These are phyloP conservation scores for Arothron firmamentum DNA, from an alignment of 2,113 vertebrate genomes.

Conservation along the genomic window DNA sequence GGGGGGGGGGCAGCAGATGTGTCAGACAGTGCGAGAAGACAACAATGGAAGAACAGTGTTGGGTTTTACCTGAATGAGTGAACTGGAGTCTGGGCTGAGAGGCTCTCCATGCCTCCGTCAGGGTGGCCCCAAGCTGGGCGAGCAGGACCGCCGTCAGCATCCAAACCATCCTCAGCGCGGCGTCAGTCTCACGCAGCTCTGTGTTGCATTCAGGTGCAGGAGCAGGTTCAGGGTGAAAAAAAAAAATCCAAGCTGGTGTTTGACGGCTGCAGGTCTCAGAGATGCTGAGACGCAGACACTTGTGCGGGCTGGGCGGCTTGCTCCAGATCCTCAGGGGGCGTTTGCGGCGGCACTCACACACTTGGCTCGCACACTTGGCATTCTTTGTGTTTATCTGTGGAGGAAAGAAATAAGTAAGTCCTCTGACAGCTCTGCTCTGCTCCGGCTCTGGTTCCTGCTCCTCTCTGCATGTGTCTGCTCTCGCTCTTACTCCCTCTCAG, in stretches of 20 bases:
- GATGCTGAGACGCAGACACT: slow-evolving; percentile 38
- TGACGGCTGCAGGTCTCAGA: slow-evolving; percentile 3
- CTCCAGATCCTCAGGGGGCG: slow-evolving; percentile 39
- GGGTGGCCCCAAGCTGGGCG: slow-evolving; percentile 43
- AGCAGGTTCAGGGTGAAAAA: neutral
- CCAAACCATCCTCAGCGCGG: slow-evolving; percentile 57
- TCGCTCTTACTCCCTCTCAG: slow-evolving; percentile 4
- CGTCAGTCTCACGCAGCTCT: slow-evolving; percentile 2
- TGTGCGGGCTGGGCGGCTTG: slow-evolving; percentile 9
- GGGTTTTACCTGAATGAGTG: slow-evolving; percentile 67
- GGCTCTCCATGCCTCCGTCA: slow-evolving; percentile 67
- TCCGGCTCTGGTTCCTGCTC: slow-evolving; percentile 50
- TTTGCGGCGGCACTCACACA: slow-evolving; percentile 11
- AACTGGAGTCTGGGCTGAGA: slow-evolving; percentile 73
- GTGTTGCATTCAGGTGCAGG: slow-evolving; percentile 9
- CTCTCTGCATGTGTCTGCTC: slow-evolving; percentile 49
- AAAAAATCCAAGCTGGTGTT: slow-evolving; percentile 17
- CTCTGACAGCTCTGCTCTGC: slow-evolving; percentile 64
- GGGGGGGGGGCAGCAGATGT: neutral
- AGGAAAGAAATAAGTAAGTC: slow-evolving; percentile 40
- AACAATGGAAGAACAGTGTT: neutral
- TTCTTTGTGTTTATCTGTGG: slow-evolving; percentile 14
- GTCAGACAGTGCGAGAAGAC: neutral
- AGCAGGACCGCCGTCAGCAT: slow-evolving; percentile 51
- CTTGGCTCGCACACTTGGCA: slow-evolving; percentile 31